Percentiles rank a stretch among this genome's conserved stretches.
Evolutionary conservation across 2,113 vertebrate species (phyloP).

Genomic region (Oreochromis tanganicae): DNA sequence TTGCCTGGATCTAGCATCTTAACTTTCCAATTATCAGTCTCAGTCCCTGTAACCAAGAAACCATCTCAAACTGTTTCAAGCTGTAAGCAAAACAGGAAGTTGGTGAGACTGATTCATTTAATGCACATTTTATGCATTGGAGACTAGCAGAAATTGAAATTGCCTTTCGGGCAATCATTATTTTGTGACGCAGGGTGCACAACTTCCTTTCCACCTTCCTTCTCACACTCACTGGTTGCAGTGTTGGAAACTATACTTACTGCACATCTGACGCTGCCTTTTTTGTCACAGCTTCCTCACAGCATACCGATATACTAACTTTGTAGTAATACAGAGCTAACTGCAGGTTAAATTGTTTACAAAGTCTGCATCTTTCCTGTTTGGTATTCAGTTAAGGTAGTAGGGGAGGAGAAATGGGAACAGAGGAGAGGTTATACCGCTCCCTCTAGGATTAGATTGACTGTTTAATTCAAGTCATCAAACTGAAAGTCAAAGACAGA

Average conservation of each 20-base stretch:
- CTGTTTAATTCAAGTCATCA: conserved; percentile 38
- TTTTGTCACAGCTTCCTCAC: background rate
- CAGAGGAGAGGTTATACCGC: background rate
- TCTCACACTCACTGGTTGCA: background rate
- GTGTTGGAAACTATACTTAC: background rate
- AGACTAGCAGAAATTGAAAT: conserved; percentile 36
- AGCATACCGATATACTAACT: background rate
- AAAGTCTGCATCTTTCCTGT: background rate
- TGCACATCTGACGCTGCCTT: background rate
- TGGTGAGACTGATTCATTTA: conserved; percentile 2
- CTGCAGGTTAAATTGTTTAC: background rate
- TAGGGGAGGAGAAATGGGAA: background rate
- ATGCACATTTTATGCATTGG: conserved; percentile 23
- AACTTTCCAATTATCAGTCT: conserved; percentile 17
- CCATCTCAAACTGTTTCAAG: background rate
- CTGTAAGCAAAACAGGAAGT: background rate
- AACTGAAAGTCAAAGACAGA: conserved; percentile 29
- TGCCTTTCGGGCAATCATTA: conserved; percentile 16
- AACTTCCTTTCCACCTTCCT: background rate
- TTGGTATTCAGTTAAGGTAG: conserved; percentile 20
- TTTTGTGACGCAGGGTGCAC: conserved; percentile 2
- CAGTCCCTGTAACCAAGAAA: background rate
- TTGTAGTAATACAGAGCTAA: background rate
- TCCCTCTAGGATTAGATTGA: conserved; percentile 12
- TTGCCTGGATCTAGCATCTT: background rate